These are phyloP conservation scores for Littorina saxatilis DNA, from an alignment of 1,140 invertebrate genomes.

Conservation along the genomic window DNA sequence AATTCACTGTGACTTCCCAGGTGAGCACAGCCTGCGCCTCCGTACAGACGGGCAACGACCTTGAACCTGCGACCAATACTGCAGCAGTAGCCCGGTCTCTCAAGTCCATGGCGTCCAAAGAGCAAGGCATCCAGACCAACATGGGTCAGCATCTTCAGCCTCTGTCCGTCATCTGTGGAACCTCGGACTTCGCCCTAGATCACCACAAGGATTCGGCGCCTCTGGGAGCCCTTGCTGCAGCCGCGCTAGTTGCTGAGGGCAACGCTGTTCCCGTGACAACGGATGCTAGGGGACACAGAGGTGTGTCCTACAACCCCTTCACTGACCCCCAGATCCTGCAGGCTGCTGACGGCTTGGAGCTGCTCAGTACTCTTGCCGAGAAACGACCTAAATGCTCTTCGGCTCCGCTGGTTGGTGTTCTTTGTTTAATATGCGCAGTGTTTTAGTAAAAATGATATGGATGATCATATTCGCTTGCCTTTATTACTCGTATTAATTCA, in stretches of 20 bases:
- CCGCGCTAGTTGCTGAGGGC: conserved; percentile 24
- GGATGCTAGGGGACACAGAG: conserved; percentile 82
- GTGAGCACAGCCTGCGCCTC: conserved; percentile 35
- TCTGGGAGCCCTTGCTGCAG: conserved; percentile 5
- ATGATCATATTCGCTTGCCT: no score
- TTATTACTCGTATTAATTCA: no score
- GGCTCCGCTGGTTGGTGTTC: neutral
- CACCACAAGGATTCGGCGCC: conserved; percentile 29
- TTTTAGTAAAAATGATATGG: no score
- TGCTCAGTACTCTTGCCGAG: conserved; percentile 90
- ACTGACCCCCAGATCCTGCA: conserved; percentile 69
- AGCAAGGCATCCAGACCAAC: conserved; percentile 40
- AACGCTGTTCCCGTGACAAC: neutral
- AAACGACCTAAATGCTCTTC: conserved; percentile 87
- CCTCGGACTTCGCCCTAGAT: conserved; percentile 25
- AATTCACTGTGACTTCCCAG: neutral
- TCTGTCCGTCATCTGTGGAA: conserved; percentile 29
- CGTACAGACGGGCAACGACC: conserved; percentile 35
- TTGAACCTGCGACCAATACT: neutral
- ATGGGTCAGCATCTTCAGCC: conserved; percentile 11
- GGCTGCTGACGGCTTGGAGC: conserved; percentile 83
- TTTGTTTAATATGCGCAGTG: no score
- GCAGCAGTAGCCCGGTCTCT: neutral
- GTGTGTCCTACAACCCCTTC: conserved; percentile 61
- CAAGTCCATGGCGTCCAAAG: neutral